Conservation (phyloP, 37 sponge, comb jelly and placozoan genomes). For the Eunapius fragilis region DNA sequence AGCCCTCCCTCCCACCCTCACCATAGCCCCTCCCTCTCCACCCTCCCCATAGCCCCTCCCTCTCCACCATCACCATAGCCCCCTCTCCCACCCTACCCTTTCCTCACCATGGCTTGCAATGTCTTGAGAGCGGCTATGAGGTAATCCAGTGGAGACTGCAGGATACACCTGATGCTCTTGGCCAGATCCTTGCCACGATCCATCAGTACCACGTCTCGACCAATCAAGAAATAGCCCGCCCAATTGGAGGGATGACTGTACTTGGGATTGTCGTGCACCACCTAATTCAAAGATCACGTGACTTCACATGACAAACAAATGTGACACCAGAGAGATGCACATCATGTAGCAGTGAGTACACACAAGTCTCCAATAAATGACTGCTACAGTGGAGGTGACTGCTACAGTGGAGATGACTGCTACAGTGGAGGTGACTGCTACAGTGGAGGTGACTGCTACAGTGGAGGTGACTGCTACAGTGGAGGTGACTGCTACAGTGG, state of each 20-base stretch:
- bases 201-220: conserved; percentile 78
- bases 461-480: too few species aligned
- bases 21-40: too few species aligned
- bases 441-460: too few species aligned
- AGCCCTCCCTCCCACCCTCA: too few species aligned
- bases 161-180: conserved; percentile 44
- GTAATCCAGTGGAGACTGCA: conserved; percentile 74
- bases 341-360: too few species aligned
- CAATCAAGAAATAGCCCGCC: conserved; percentile 88
- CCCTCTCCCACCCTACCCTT: background rate
- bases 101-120: conserved; percentile 75
- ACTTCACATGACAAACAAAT: background rate
- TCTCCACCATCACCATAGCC: background rate
- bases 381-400: too few species aligned
- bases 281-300: conserved; percentile 15
- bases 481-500: too few species aligned
- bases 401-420: too few species aligned
- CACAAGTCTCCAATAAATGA: too few species aligned
- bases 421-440: too few species aligned
- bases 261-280: conserved; percentile 61
- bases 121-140: conserved; percentile 58
- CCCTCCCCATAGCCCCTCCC: too few species aligned
- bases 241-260: conserved; percentile 88
- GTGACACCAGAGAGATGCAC: too few species aligned
- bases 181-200: conserved; percentile 64